Base-by-base conservation (phyloP, 2,888 invertebrate genomes). In the Epicampocera succincta region DNA sequence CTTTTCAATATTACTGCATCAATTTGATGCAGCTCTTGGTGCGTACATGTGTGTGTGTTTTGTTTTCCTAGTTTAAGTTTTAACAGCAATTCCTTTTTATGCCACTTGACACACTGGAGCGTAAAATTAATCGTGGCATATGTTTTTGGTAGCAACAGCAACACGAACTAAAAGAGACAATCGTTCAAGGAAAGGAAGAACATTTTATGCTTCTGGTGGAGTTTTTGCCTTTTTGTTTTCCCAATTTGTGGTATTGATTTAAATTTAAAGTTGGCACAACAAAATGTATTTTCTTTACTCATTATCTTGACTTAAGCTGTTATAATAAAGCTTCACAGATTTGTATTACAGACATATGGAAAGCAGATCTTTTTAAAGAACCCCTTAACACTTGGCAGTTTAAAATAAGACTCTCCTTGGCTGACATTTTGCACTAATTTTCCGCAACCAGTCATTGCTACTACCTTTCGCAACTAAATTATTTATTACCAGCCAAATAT, bases 91-190 rank as follows among this genome's bases (percentile, higher is more conserved):
- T 71, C 54, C 21, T 74, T 82, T 82, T 82, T 74, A 69, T 71
- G 56, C 87, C 86, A 86, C 88, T 87, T 89, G 87, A 85, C 86
- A 89, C 89, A 87, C 84, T 86, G 87, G 85, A 88, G 88, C 87
- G 89, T 87, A 86, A 89, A 89, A 88, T 89, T 89, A 89, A 88
- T 87, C 87, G 88, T 87, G 86, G 88, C 87, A 85, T 85, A 83
- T 81, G 79, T 75, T 54, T 60, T 58, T 65, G 21, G 46, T 1
- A 12, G 0, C 6, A 38, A 25, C 17, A 13, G 40, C 25, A 66
- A 56, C 40, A 19, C 6, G n/a, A 38, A 5, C 1, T 48, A 12
- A 5, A 50, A 46, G 21, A 74, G 40, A 56, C 63, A 56, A 25
- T 56, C 21, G 38, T 11, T n/a, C 48, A 74, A 66, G 48, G 17